Evolutionary conservation across 2,797 vertebrate genomes (phyloP), one percentile per base, ranked within the genome.

Genomic region (Furcifer pardalis): DNA sequence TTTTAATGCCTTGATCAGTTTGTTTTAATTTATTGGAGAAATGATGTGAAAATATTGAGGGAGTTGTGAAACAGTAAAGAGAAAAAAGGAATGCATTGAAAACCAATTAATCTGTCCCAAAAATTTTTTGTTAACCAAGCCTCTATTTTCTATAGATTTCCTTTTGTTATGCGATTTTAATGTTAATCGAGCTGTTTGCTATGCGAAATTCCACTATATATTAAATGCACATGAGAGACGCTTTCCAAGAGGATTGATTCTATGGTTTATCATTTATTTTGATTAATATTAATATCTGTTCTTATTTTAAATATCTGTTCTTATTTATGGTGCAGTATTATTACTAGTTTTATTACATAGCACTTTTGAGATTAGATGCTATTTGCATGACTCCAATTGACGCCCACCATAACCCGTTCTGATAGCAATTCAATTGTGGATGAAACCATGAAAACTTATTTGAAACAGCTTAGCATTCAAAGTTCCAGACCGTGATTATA

Each of bases 401-500:
- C 44, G 19, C 32, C n/a, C 5, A 0, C 1, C 4, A 4, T 0
- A 6, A 1, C 0, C 25, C 21, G 8, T 0, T 80, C 25, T 56
- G 73, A 66, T 40, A 35, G 17, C 44, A 4, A 46, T 81, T 84
- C 19, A 5, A 0, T 25, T 69, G 12, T 52, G 27, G 83, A 19
- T 12, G 1, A 59, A 72, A 49, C 30, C 49, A 0, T 0, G 10
- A 78, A n/a, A 37, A 1, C 7, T 12, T 8, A 9, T 56, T 82
- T 81, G 35, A 9, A 23, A 81, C n/a, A 27, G 8, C 75, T 30
- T 84, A 81, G 15, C 21, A 15, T 0, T 1, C 65, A 83, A n/a
- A 1, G 60, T 32, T 13, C 35, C 66, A 86, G 71, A 79, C 37
- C 77, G 59, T 2, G 74, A 69, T 76, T 0, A 0, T 2, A 5